phyloP scores from a whole-genome alignment of 2,113 vertebrate genomes.

The Seriola aureovittata region DNA sequence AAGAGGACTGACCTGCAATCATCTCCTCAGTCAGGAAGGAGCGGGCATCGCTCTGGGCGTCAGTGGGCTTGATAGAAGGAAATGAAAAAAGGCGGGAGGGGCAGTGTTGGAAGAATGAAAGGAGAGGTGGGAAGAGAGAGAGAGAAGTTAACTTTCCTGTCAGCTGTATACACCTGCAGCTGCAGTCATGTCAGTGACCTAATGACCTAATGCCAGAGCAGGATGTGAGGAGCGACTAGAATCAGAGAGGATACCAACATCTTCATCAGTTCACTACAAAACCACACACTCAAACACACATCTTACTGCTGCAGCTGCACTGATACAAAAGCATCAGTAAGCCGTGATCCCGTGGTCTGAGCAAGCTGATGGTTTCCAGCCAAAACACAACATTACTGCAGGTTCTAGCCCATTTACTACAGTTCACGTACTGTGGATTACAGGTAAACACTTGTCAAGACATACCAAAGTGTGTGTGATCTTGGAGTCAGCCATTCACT shows the following conservation, averaged over 20 bases:
- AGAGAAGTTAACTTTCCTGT: not conserved
- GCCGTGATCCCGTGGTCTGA: not conserved
- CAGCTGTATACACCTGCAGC: not conserved
- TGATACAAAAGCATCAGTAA: not conserved
- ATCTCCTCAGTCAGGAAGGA: slow-evolving; percentile 89
- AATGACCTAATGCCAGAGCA: not conserved
- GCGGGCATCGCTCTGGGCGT: slow-evolving; percentile 86
- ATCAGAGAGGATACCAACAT: not conserved
- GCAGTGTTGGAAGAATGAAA: not conserved
- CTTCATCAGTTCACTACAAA: not conserved
- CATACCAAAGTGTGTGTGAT: not conserved
- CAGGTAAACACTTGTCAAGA: too few relatives aligned
- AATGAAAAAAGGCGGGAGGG: not conserved
- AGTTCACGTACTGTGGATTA: not conserved
- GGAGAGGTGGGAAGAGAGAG: not conserved
- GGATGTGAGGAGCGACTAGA: not conserved
- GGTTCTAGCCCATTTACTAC: not conserved
- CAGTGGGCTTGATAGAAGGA: slow-evolving; percentile 79
- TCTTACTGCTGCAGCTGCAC: not conserved
- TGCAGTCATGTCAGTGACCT: not conserved
- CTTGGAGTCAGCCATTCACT: not conserved
- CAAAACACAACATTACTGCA: too few relatives aligned
- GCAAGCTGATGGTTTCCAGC: not conserved
- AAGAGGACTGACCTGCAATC: slow-evolving; percentile 81
- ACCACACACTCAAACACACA: not conserved